Percentiles rank a stretch among this genome's conserved stretches.
Evolutionary conservation across 2,113 vertebrate species (phyloP).

Genomic region (Notothenia coriiceps): DNA sequence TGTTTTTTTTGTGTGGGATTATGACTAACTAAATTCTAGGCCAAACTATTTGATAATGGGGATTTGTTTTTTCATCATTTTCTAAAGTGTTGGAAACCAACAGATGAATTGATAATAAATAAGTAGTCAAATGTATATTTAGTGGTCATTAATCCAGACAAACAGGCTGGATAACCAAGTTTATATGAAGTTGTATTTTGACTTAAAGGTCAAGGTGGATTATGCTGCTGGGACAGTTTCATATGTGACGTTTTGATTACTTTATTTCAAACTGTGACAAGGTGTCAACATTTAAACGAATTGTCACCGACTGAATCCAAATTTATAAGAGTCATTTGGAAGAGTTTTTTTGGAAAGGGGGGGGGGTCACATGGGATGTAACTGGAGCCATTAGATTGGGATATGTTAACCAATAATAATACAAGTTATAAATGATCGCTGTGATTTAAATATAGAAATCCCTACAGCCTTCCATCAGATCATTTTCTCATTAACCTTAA

Average conservation of each 20-base stretch:
- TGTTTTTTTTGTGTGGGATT: too few relatives aligned
- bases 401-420: constrained; percentile 6
- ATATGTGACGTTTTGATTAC: background rate
- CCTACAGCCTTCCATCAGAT: background rate
- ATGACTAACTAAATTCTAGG: background rate
- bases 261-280: background rate
- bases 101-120: background rate
- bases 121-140: background rate
- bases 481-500: background rate
- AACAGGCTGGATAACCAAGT: background rate
- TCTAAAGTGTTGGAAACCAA: background rate
- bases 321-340: background rate
- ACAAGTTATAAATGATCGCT: background rate
- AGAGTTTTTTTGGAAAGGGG: background rate
- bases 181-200: background rate
- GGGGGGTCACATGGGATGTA: background rate
- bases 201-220: background rate
- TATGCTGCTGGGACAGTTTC: background rate
- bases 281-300: too few relatives aligned
- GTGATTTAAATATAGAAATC: constrained; percentile 11
- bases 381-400: background rate
- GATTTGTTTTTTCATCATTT: background rate
- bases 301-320: background rate
- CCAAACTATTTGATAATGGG: too few relatives aligned
- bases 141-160: background rate